Percentiles rank a stretch among this genome's conserved stretches.
These are phyloP conservation scores for Campylomormyrus numenius DNA, from an alignment of 2,113 vertebrate species.

Conservation along the genomic window DNA sequence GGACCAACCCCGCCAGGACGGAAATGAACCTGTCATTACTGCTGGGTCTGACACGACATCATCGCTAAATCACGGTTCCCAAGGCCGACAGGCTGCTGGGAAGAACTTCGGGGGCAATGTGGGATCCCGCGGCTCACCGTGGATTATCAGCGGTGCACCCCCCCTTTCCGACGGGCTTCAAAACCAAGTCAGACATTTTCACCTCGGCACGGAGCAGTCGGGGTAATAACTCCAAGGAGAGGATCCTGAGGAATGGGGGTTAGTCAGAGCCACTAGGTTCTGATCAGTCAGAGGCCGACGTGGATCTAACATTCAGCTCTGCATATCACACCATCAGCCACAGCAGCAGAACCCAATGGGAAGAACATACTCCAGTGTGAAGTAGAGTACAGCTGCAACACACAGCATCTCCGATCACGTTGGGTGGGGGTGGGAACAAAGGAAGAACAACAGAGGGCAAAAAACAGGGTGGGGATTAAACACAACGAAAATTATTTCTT, in stretches of 20 bases:
- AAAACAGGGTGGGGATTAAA: neutral
- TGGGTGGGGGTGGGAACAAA: neutral
- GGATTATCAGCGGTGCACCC: neutral
- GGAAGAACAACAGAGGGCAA: neutral
- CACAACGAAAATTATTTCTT: neutral
- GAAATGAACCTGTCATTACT: conserved; percentile 16
- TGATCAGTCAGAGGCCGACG: neutral
- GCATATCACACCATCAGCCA: conserved; percentile 57
- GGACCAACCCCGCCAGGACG: neutral
- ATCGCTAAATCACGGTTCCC: neutral
- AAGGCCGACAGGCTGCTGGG: neutral
- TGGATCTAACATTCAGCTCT: conserved; percentile 41
- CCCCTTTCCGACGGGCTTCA: neutral
- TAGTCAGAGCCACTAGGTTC: conserved; percentile 15
- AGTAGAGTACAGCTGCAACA: conserved; percentile 51
- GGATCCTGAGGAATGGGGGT: neutral
- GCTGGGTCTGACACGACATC: neutral
- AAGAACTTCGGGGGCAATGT: neutral
- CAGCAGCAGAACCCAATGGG: conserved; percentile 56
- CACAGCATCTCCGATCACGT: conserved; percentile 42
- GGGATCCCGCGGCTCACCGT: neutral
- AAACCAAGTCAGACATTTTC: neutral
- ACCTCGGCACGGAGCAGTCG: neutral
- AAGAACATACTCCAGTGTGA: conserved; percentile 54
- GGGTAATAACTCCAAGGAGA: neutral